phyloP scores from a whole-genome alignment of 2,797 vertebrate genomes.

The Eutrigla gurnardus region DNA sequence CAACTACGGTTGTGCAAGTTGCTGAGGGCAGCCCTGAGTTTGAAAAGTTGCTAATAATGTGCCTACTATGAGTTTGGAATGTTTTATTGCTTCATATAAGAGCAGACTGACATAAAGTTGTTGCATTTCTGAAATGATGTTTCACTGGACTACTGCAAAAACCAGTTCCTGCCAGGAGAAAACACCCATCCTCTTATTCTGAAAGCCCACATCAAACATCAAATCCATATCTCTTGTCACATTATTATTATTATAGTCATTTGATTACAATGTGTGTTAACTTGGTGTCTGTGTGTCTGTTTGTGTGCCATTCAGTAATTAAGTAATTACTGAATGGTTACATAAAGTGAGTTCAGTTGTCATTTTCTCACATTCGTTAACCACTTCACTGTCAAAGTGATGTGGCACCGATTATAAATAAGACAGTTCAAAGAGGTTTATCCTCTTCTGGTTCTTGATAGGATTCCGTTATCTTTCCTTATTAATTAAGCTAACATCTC shows the following conservation, averaged over 20 bases:
- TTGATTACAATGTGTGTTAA: neutral
- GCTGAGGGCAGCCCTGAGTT: neutral
- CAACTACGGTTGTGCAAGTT: neutral
- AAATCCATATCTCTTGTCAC: conserved; percentile 4
- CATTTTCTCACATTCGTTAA: neutral
- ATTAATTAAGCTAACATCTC: neutral
- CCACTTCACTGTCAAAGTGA: neutral
- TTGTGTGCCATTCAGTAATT: too few relatives aligned
- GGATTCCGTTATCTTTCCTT: neutral
- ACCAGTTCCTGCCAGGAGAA: neutral
- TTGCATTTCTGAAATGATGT: neutral
- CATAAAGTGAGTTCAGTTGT: neutral
- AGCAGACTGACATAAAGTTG: neutral
- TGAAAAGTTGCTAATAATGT: neutral
- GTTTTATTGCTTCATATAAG: neutral
- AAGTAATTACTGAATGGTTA: neutral
- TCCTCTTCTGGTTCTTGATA: neutral
- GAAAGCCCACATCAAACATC: neutral
- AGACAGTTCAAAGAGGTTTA: neutral
- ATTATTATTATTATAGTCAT: neutral
- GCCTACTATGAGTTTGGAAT: neutral
- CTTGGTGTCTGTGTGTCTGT: neutral
- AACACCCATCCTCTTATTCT: neutral
- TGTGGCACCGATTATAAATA: neutral
- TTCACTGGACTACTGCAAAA: neutral